Base-by-base conservation (phyloP, 2,888 invertebrate species). In the Limnephilus rhombicus region DNA sequence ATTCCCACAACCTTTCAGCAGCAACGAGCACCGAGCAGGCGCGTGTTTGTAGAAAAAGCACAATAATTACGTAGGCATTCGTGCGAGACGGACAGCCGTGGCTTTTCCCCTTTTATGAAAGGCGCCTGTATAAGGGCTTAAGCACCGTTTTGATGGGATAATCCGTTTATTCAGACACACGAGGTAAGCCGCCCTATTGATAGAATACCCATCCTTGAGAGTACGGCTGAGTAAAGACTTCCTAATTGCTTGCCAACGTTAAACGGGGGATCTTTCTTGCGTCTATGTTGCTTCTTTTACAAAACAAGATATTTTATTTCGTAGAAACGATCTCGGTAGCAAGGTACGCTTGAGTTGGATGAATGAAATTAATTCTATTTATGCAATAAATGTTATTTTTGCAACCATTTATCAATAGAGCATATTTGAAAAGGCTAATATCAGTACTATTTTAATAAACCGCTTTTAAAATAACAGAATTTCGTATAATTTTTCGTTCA, bases 81-180 rank as follows among this genome's bases (percentile, higher is more conserved):
- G 31, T 53, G 90, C 90, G 81, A 92, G 90, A 90, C 41, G 49
- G 87, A 90, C 87, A 86, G 41, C 53, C 13, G 53, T 45, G 49
- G 91, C n/a, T 81, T 89, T 68, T 85, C 37, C 90, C 85, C 80
- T 88, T 89, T 91, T 89, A 91, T 91, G 82, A 82, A 81, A 91
- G 86, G 90, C 91, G 89, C 91, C 91, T 93, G 88, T 85, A 85
- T 85, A 83, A 88, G 89, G 93, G 85, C 91, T 92, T 91, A 93
- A 93, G 90, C 49, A 90, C 88, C n/a, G 88, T 91, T 91, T 80
- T 83, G 85, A 88, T 41, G 88, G 90, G 91, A 92, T 92, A 92
- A 92, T 92, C 91, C 90, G 88, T 90, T 83, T 83, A 90, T 90
- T 83, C 83, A 90, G 90, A 90, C 68, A 68, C 68, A 68, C 87